Conservation (phyloP, 2,888 invertebrate genomes). For the Ptilodon capucinus region DNA sequence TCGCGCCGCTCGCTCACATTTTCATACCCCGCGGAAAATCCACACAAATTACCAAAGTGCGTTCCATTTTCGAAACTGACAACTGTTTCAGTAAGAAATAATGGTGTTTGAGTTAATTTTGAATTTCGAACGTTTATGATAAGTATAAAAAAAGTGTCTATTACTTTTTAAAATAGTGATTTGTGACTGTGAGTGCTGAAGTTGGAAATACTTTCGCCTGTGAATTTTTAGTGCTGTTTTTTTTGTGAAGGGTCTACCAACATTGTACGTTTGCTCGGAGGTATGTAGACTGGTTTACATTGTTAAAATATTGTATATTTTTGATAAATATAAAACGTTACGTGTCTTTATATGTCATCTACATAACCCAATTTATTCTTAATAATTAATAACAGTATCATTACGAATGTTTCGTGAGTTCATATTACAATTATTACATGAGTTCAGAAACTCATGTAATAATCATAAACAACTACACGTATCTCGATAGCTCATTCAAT, state of each 20-base stretch:
- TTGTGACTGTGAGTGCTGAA: neutral
- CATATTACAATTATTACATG: too few relatives aligned
- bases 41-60: constrained; percentile 10
- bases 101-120: neutral
- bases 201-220: neutral
- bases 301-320: too few relatives aligned
- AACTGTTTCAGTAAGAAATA: neutral
- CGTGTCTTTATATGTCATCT: too few relatives aligned
- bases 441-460: too few relatives aligned
- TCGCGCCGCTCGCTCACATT: constrained; percentile 12
- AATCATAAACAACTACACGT: too few relatives aligned
- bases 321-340: too few relatives aligned
- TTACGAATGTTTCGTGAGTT: too few relatives aligned
- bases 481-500: too few relatives aligned
- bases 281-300: too few relatives aligned
- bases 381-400: too few relatives aligned
- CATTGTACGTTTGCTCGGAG: too few relatives aligned
- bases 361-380: too few relatives aligned
- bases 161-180: neutral
- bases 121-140: neutral
- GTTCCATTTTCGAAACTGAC: neutral
- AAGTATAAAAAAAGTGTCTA: neutral
- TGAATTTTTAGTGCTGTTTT: neutral
- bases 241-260: neutral
- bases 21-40: constrained; percentile 12